Evolutionary conservation across 2,113 vertebrate species (phyloP).

Genomic region (Rhegmatorhina hoffmannsi): DNA sequence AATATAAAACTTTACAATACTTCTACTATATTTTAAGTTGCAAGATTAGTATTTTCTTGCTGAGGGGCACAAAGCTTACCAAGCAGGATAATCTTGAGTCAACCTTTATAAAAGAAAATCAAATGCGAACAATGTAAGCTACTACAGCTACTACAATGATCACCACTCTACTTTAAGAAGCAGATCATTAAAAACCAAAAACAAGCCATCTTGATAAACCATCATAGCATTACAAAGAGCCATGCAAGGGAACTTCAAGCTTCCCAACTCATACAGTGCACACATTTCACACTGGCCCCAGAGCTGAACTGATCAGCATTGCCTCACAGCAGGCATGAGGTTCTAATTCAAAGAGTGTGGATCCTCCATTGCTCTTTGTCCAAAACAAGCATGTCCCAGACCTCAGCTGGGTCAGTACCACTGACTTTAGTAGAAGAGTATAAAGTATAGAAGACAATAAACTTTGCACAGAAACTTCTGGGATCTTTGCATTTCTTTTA

Average conservation of each 20-base stretch:
- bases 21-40: neutral
- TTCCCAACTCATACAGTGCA: neutral
- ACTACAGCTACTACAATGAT: neutral
- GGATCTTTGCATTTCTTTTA: neutral
- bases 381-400: neutral
- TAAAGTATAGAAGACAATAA: neutral
- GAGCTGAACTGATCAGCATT: neutral
- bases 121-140: neutral
- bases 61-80: neutral
- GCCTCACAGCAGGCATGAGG: neutral
- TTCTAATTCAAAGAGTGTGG: neutral
- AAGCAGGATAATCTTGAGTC: neutral
- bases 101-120: neutral
- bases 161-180: neutral
- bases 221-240: neutral
- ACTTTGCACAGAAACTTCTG: neutral
- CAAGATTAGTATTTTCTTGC: neutral
- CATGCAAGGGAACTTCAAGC: neutral
- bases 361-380: neutral
- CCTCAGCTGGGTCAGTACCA: neutral
- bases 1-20: neutral
- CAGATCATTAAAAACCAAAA: neutral
- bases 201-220: neutral
- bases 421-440: neutral
- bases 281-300: accelerated